Evolutionary conservation across 2,888 invertebrate genomes (phyloP).

Genomic region (Parnassius apollo): DNA sequence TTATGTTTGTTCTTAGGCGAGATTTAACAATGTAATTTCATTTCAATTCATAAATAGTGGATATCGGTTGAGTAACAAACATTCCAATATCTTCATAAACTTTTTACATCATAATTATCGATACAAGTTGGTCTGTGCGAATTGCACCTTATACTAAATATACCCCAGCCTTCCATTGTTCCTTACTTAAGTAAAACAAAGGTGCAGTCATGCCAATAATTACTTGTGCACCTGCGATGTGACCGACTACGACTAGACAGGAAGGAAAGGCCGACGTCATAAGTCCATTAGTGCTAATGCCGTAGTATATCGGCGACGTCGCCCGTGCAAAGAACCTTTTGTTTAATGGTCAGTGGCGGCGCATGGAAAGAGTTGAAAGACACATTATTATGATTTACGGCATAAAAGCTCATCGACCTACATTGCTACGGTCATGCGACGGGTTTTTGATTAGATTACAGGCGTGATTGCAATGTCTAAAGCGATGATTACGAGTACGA

Average conservation of each 20-base stretch:
- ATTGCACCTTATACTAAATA: not conserved
- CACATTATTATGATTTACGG: slow-evolving; percentile 4
- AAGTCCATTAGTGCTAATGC: slow-evolving; percentile 66
- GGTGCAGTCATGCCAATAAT: slow-evolving; percentile 8
- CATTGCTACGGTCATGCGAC: not conserved
- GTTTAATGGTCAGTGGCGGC: slow-evolving; percentile 18
- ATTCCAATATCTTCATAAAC: no score
- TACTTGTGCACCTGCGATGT: slow-evolving; percentile 12
- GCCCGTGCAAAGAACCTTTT: slow-evolving; percentile 14
- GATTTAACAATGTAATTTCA: no score
- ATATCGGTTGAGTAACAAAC: no score
- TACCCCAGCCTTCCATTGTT: slow-evolving; percentile 2
- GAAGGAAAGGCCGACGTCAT: slow-evolving; percentile 58
- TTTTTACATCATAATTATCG: no score
- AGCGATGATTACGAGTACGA: no score
- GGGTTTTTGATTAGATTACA: no score
- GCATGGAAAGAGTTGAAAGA: slow-evolving; percentile 22
- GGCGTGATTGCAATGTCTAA: not conserved
- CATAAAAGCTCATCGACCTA: slow-evolving; percentile 2
- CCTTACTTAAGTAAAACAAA: slow-evolving; percentile 6
- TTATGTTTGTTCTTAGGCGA: no score
- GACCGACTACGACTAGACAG: slow-evolving; percentile 34
- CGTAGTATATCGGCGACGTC: slow-evolving; percentile 1
- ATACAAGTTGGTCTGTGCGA: no score
- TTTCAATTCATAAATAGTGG: no score